A percentile compares a stretch with the other conserved stretches of the same genome.
These are phyloP conservation scores for Argya squamiceps DNA, from an alignment of 2,797 vertebrate genomes.

Conservation along the genomic window DNA sequence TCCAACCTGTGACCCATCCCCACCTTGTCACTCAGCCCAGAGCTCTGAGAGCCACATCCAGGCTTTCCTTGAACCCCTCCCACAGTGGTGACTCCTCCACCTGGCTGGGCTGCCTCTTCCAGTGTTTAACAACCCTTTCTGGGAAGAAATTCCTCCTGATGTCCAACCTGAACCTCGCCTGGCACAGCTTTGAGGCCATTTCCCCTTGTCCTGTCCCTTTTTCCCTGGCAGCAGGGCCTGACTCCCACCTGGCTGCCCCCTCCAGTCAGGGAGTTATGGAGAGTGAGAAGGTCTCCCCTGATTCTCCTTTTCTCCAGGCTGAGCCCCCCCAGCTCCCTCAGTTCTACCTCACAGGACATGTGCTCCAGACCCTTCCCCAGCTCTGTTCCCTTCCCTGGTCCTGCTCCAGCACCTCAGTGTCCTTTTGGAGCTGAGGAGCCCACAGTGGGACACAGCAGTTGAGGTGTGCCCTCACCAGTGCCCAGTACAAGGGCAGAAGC, in stretches of 20 bases:
- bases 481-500: background rate
- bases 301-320: background rate
- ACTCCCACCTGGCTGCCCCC: background rate
- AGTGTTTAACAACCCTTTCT: background rate
- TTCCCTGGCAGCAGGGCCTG: background rate
- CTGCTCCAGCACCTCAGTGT: background rate
- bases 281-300: background rate
- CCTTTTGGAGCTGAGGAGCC: background rate
- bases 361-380: background rate
- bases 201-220: background rate
- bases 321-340: background rate
- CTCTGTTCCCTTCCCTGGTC: background rate
- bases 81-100: background rate
- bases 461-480: background rate
- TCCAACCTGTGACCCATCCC: background rate
- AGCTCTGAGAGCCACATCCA: background rate
- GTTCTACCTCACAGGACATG: background rate
- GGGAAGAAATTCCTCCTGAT: background rate
- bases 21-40: background rate
- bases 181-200: background rate
- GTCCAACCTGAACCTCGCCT: background rate
- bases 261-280: background rate
- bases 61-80: background rate
- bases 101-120: background rate
- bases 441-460: background rate